Evolutionary conservation across 2,888 invertebrate species (phyloP).

Genomic region (Lycocerus yunnanus): DNA sequence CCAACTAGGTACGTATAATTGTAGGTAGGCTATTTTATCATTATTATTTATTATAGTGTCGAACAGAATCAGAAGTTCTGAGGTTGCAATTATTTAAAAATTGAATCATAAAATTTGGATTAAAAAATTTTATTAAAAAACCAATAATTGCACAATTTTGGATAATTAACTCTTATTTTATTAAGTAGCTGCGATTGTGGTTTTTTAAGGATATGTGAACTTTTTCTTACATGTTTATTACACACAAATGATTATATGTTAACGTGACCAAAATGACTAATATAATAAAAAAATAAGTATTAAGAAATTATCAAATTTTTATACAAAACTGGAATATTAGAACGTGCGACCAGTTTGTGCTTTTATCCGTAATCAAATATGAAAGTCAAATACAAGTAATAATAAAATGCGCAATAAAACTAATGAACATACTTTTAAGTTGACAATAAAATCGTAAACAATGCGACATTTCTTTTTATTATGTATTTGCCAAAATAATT

Average conservation of each 20-base stretch:
- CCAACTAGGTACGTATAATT: background rate
- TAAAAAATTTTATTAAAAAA: background rate
- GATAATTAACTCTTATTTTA: background rate
- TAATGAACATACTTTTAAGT: slow-evolving; percentile 21
- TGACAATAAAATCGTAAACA: slow-evolving; percentile 27
- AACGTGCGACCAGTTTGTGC: slow-evolving; percentile 17
- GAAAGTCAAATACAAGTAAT: slow-evolving; percentile 10
- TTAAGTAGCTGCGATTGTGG: background rate
- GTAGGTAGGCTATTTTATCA: too few relatives aligned
- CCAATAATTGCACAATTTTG: background rate
- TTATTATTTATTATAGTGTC: too few relatives aligned
- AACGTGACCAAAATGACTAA: background rate
- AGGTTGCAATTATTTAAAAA: background rate
- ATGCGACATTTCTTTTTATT: slow-evolving; percentile 25
- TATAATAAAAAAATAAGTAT: background rate
- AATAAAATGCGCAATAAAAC: slow-evolving; percentile 20
- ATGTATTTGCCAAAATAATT: slow-evolving; percentile 7
- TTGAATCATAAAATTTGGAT: background rate
- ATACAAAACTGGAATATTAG: slow-evolving; percentile 10
- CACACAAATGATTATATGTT: background rate
- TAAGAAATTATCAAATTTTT: background rate
- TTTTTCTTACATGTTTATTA: background rate
- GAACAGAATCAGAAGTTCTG: background rate
- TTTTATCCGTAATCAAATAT: slow-evolving; percentile 11
- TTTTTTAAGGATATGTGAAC: background rate